phyloP scores from a whole-genome alignment of 2,797 vertebrate species.

The Typhlichthys eigenmanni region DNA sequence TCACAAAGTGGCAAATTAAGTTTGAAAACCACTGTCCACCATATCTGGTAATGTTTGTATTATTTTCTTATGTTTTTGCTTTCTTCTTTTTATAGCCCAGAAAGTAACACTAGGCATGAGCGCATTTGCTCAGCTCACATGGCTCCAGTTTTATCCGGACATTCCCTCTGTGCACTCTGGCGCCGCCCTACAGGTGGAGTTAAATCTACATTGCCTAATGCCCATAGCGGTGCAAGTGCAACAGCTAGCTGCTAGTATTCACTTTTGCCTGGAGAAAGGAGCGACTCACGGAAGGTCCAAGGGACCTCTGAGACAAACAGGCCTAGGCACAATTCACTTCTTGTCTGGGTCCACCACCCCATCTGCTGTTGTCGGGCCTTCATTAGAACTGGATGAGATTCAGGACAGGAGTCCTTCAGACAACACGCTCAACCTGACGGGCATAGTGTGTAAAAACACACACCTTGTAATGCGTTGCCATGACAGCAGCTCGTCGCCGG shows the following conservation, averaged over 20 bases:
- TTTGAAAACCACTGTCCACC: no score
- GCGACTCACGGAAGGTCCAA: conserved; percentile 81
- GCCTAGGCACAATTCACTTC: conserved; percentile 84
- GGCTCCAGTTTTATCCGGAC: conserved; percentile 84
- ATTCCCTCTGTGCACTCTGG: conserved; percentile 89
- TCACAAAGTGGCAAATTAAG: no score
- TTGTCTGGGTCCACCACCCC: conserved; percentile 55
- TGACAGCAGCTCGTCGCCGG: conserved; percentile 80
- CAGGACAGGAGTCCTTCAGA: conserved; percentile 91
- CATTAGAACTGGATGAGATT: conserved; percentile 86
- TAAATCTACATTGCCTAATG: conserved; percentile 88
- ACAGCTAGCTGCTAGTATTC: conserved; percentile 84
- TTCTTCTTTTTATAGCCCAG: conserved; percentile 66
- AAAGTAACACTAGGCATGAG: conserved; percentile 84
- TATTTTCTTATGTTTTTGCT: not conserved
- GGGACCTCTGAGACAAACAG: conserved; percentile 74
- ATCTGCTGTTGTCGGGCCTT: conserved; percentile 40
- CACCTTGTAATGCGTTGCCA: conserved; percentile 88
- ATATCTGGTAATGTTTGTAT: not conserved
- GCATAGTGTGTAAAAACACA: conserved; percentile 91
- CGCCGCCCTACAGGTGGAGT: conserved; percentile 83
- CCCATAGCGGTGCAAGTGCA: conserved; percentile 85
- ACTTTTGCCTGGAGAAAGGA: conserved; percentile 87
- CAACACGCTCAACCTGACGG: conserved; percentile 82
- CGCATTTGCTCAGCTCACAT: conserved; percentile 85